Evolutionary conservation across 2,113 vertebrate genomes (phyloP), one percentile per base, ranked within the genome.

Genomic region (Okapia johnstoni): DNA sequence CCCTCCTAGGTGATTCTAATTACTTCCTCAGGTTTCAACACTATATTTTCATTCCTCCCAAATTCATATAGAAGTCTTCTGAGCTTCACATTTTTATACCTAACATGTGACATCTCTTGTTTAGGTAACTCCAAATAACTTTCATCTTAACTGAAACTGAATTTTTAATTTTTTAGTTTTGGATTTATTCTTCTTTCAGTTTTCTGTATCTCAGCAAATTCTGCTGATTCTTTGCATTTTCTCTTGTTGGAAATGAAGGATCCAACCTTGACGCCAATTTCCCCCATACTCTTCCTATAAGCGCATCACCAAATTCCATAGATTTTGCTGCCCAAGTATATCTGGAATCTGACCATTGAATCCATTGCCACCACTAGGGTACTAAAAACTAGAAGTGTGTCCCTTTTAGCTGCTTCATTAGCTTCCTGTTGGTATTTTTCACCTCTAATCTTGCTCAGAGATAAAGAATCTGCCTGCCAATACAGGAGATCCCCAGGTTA

Each of bases 121-220:
- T 89, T 70, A 85, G 85, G 79, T 92, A 23, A 63, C 19, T 77
- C 48, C 85, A 93, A 85, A 80, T 93, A 89, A 85, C 89, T 97
- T 58, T 58, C 43, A 60, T 85, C 17, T 85, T 73, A 54, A 30
- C 60, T 52, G 61, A 88, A 91, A 84, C 9, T 17, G 55, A 87
- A 76, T 26, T 83, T 92, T 19, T 40, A 81, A 88, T 63, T 30
- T 84, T 81, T 87, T 54, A 11, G 33, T 52, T 94, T 85, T 66
- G 63, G 26, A 90, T 87, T 57, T 88, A 52, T 2, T 85, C 33
- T 63, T 54, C 9, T 58, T 86, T 19, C 5, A 52, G 48, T 50
- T 36, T 92, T 97, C 33, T 80, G 14, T 33, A 14, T 46, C 54
- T 50, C 30, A 1, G 11, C 46, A 21, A 86, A 55, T 60, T 52